Conservation (phyloP, 2,797 vertebrate species). For the Sphenopsis melanotis region DNA sequence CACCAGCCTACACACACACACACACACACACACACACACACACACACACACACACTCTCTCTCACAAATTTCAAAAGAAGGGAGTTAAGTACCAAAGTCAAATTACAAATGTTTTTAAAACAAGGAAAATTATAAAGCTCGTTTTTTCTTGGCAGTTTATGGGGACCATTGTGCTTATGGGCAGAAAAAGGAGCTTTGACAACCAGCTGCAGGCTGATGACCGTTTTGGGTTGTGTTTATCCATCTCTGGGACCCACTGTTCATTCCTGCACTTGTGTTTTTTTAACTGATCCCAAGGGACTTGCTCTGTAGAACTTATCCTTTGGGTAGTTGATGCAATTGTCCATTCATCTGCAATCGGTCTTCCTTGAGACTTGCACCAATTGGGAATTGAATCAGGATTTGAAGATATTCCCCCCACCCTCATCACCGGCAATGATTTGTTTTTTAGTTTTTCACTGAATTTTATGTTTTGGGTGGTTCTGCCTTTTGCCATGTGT, state of each 20-base stretch:
- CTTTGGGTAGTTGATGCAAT: neutral
- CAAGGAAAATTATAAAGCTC: neutral
- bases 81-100: neutral
- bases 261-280: neutral
- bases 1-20: neutral
- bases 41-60: neutral
- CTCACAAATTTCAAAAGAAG: neutral
- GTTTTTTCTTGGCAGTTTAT: neutral
- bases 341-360: neutral
- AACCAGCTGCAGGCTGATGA: neutral
- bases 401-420: neutral
- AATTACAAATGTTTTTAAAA: neutral
- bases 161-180: neutral
- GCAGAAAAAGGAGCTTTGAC: neutral
- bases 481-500: neutral
- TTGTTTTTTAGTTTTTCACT: neutral
- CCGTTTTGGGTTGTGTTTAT: neutral
- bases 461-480: neutral
- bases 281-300: neutral
- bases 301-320: neutral
- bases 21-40: no score
- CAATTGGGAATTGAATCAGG: neutral
- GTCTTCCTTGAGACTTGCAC: neutral
- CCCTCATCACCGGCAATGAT: fast-evolving
- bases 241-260: neutral